Evolutionary conservation across 2,797 vertebrate species (phyloP).

Genomic region (Amazona ochrocephala): DNA sequence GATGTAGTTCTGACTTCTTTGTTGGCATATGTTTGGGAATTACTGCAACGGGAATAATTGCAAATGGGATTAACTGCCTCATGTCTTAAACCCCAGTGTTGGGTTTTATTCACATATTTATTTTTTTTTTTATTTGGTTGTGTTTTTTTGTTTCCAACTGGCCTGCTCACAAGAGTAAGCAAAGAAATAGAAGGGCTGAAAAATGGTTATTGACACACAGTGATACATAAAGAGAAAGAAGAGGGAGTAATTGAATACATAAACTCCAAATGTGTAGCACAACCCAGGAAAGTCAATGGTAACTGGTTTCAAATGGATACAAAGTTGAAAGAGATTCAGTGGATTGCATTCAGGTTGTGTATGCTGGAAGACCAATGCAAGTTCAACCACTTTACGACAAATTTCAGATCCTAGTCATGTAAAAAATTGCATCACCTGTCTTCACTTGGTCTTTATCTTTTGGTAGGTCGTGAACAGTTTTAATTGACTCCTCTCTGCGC

Average conservation of each 20-base stretch:
- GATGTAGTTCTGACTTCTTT: rapidly evolving
- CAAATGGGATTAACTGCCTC: not conserved
- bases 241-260: not conserved
- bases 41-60: not conserved
- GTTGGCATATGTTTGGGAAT: not conserved
- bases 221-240: not conserved
- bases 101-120: not conserved
- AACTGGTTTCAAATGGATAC: not conserved
- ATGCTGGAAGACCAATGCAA: not conserved
- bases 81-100: not conserved
- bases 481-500: not conserved
- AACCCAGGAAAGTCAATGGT: not conserved
- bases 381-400: not conserved
- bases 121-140: not conserved
- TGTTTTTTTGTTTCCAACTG: not conserved
- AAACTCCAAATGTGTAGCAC: not conserved
- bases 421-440: rapidly evolving
- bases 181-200: not conserved
- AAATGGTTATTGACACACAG: not conserved
- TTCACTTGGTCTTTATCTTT: not conserved
- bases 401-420: not conserved
- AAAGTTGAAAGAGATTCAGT: not conserved
- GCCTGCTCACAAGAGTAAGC: not conserved
- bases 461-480: not conserved
- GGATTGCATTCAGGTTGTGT: not conserved